A percentile compares a stretch with the other conserved stretches of the same genome.
These are phyloP conservation scores for Hyperoplus immaculatus DNA, from an alignment of 2,797 vertebrate genomes.

Conservation along the genomic window DNA sequence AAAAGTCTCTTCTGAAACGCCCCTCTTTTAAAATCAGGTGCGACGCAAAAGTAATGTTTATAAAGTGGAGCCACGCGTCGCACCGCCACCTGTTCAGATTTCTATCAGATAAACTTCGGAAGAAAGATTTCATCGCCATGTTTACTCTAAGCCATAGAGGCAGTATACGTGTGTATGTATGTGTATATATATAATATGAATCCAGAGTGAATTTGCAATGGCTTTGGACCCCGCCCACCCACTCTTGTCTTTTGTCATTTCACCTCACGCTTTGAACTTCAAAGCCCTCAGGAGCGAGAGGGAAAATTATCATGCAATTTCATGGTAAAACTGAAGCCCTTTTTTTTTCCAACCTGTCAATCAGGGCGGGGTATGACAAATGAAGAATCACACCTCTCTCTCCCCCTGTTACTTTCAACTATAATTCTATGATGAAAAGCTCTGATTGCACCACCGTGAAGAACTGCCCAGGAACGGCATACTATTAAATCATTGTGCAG, in stretches of 20 bases:
- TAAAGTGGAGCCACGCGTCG: slow-evolving; percentile 58
- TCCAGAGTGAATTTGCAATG: slow-evolving; percentile 40
- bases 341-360: slow-evolving; percentile 66
- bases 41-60: slow-evolving; percentile 62
- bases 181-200: slow-evolving; percentile 28
- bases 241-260: slow-evolving; percentile 61
- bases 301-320: slow-evolving; percentile 74
- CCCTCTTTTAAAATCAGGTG: slow-evolving; percentile 53
- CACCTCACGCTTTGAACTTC: slow-evolving; percentile 78
- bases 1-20: slow-evolving; percentile 24
- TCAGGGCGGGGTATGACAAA: slow-evolving; percentile 65
- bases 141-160: slow-evolving; percentile 57
- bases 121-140: slow-evolving; percentile 61
- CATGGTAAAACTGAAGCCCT: slow-evolving; percentile 65
- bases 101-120: slow-evolving; percentile 56
- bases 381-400: slow-evolving; percentile 49
- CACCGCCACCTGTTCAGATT: slow-evolving; percentile 58
- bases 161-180: slow-evolving; percentile 19
- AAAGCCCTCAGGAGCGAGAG: slow-evolving; percentile 64
- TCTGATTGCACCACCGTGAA: slow-evolving; percentile 69
- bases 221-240: slow-evolving; percentile 34
- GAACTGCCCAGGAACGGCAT: slow-evolving; percentile 62
- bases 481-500: slow-evolving; percentile 79
- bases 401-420: slow-evolving; percentile 67
- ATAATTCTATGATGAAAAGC: slow-evolving; percentile 78